Evolutionary conservation across 2,888 invertebrate species (phyloP).

Genomic region (Sminthurinus aureus): DNA sequence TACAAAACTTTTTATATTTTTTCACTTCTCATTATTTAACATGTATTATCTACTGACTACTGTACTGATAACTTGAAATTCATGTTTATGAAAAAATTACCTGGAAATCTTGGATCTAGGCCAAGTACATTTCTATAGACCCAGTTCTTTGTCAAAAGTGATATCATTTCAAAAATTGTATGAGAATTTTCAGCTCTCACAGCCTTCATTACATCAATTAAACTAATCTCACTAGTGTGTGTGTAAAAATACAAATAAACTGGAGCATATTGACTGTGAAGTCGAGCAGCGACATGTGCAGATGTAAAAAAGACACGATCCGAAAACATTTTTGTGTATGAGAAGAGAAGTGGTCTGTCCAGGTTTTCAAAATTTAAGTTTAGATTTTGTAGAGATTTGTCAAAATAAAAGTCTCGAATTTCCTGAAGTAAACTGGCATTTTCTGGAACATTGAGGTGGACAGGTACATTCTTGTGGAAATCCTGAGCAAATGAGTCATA

Average conservation of each 20-base stretch:
- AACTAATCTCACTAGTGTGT: slow-evolving; percentile 30
- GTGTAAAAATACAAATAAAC: slow-evolving; percentile 47
- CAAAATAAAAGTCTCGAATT: slow-evolving; percentile 48
- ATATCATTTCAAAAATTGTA: neutral
- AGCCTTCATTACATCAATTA: slow-evolving; percentile 1
- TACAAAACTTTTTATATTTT: too few species aligned
- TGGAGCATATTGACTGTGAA: slow-evolving; percentile 49
- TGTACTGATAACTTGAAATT: neutral
- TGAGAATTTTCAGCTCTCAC: neutral
- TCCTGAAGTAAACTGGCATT: slow-evolving; percentile 39
- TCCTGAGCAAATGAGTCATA: neutral
- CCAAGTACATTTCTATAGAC: neutral
- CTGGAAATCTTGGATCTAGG: neutral
- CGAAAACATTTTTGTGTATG: slow-evolving; percentile 44
- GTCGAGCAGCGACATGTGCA: slow-evolving; percentile 32
- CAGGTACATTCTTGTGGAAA: slow-evolving; percentile 17
- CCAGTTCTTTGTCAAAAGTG: neutral
- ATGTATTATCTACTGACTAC: neutral
- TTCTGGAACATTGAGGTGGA: slow-evolving; percentile 36
- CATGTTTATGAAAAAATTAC: neutral
- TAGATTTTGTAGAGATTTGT: neutral
- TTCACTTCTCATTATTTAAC: too few species aligned
- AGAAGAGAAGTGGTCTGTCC: slow-evolving; percentile 25
- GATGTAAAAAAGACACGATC: slow-evolving; percentile 48
- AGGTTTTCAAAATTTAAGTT: neutral